Conservation (phyloP, 2,797 vertebrate genomes). For the Typhlichthys subterraneus region DNA sequence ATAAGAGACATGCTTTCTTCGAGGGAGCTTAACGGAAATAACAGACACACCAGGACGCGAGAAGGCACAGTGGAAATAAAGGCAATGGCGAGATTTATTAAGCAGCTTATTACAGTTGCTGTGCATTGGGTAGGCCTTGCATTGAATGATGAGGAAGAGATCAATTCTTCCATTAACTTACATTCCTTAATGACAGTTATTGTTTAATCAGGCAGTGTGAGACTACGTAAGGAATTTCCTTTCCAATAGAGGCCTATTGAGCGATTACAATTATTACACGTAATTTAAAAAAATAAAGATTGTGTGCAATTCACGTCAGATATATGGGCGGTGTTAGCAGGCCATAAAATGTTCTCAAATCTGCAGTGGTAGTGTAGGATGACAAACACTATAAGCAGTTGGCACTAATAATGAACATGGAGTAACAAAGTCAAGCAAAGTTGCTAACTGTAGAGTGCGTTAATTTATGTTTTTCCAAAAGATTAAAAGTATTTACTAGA, state of each 20-base stretch:
- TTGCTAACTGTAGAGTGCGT: neutral
- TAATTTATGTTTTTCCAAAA: neutral
- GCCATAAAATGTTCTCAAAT: constrained; percentile 5
- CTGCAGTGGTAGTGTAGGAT: constrained; percentile 13
- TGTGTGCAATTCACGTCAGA: no score
- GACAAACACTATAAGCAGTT: constrained; percentile 41
- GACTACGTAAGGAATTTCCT: no score
- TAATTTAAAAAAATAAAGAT: no score
- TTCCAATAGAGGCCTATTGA: no score
- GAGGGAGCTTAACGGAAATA: constrained; percentile 34
- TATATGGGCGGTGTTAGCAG: no score
- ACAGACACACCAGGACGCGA: constrained; percentile 44
- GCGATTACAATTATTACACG: no score
- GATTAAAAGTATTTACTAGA: constrained; percentile 27
- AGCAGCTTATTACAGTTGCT: constrained; percentile 53
- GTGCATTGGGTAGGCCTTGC: constrained; percentile 49
- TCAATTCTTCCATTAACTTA: constrained; percentile 3
- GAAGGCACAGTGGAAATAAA: constrained; percentile 43
- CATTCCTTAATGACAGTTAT: constrained; percentile 9
- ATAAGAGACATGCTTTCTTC: constrained; percentile 48
- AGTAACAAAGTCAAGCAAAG: constrained; percentile 14
- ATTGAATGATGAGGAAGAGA: constrained; percentile 25
- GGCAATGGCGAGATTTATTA: constrained; percentile 70
- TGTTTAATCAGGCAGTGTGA: no score
- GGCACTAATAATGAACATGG: constrained; percentile 40